Conservation (phyloP, 2,888 invertebrate species). For the Diarsia mendica region DNA sequence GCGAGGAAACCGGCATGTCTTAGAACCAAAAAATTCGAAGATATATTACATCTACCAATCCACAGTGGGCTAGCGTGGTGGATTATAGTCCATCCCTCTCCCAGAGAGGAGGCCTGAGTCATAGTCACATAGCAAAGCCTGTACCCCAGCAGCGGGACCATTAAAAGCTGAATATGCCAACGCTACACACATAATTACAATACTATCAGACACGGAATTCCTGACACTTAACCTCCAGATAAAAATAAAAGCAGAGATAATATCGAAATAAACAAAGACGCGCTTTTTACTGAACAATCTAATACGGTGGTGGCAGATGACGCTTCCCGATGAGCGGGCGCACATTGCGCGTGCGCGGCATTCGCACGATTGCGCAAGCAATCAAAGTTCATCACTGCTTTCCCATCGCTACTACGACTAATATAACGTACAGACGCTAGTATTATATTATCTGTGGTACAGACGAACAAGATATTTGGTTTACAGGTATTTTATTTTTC, state of each 20-base stretch:
- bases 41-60: too few species aligned
- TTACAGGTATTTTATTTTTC: not conserved
- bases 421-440: not conserved
- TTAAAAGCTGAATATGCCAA: not conserved
- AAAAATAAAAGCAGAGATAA: constrained; percentile 26
- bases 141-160: not conserved
- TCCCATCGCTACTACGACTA: constrained; percentile 63
- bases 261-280: constrained; percentile 41
- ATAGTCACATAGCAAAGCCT: not conserved
- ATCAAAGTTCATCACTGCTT: constrained; percentile 64
- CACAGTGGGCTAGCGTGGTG: too few species aligned
- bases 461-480: not conserved
- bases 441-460: too few species aligned
- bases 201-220: constrained; percentile 25
- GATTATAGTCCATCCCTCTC: too few species aligned
- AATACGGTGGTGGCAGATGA: constrained; percentile 45
- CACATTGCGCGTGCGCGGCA: constrained; percentile 44
- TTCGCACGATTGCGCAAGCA: constrained; percentile 65
- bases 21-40: too few species aligned
- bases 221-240: constrained; percentile 5
- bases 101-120: too few species aligned
- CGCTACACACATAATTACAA: not conserved
- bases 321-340: constrained; percentile 51
- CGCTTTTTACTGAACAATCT: constrained; percentile 42
- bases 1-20: too few species aligned